Evolutionary conservation across 2,113 vertebrate genomes (phyloP), one percentile per base, ranked within the genome.

Genomic region (Oophaga pumilio): DNA sequence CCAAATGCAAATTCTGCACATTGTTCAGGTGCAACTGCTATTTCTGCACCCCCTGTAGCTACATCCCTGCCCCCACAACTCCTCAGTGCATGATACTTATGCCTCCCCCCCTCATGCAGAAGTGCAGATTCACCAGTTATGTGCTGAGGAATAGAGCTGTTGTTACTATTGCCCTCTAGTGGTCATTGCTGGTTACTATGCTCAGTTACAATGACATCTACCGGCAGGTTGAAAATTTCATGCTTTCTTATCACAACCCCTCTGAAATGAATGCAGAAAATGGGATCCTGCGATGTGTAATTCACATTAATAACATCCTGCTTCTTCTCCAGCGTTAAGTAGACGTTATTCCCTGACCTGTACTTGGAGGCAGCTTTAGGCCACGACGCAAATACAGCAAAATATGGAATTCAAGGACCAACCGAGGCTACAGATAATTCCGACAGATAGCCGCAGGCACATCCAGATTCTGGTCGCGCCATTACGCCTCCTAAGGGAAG

Each of bases 381-480:
- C 18, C 71, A 74, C 18, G 33, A 74, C 14, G 26, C 17, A 2
- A 66, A 57, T 0, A 15, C 28, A 26, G n/a, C 49, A 0, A 71
- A 20, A 62, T 5, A 6, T 71, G 62, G 24, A 52, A 9, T 0
- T 0, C 2, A 0, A 26, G 52, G 20, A 6, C 57, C 43, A 64
- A 0, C 0, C 0, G 68, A 71, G 43, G 53, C 52, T n/a, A 43
- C 76, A 80, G 49, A 50, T n/a, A 0, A 17, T 52, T 28, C 1
- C 0, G 2, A 7, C 7, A 43, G 56, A 28, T 11, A 28, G 60
- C 64, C 8, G 0, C 0, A 52, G 76, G 22, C 8, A 26, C 87
- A 85, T 84, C 64, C 77, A 50, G 57, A 86, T 86, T 88, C 50
- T 89, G 87, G 14, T 66, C 89, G 26, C 76, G 76, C 83, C 14